Evolutionary conservation across 1,140 invertebrate species (phyloP).

Genomic region (Sipha flava): DNA sequence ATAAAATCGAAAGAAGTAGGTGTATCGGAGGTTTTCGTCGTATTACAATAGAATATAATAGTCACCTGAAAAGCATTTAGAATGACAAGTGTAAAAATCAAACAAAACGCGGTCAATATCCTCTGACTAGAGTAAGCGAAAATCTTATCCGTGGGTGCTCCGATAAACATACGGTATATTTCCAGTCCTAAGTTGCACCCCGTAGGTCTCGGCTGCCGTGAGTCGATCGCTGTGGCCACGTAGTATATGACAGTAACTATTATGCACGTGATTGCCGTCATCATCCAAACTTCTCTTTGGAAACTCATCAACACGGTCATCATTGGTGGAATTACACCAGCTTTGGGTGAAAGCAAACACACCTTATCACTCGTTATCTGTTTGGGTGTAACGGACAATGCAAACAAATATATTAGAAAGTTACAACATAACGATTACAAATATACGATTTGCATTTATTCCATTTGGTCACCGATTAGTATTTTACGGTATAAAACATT

Average conservation of each 20-base stretch:
- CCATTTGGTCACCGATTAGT: no score
- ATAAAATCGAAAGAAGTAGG: no score
- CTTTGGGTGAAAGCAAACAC: slow-evolving; percentile 45
- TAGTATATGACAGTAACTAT: slow-evolving; percentile 38
- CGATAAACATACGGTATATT: slow-evolving; percentile 25
- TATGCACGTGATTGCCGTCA: slow-evolving; percentile 37
- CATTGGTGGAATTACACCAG: slow-evolving; percentile 44
- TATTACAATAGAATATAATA: no score
- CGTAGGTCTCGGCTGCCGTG: neutral
- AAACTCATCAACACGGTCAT: slow-evolving; percentile 44
- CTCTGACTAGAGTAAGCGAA: slow-evolving; percentile 37
- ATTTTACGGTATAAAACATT: no score
- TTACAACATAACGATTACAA: no score
- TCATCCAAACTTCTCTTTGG: slow-evolving; percentile 40
- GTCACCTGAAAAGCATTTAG: slow-evolving; percentile 33
- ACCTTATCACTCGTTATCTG: slow-evolving; percentile 42
- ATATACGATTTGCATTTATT: no score
- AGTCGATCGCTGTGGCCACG: neutral
- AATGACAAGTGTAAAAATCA: slow-evolving; percentile 42
- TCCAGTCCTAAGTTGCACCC: slow-evolving; percentile 1
- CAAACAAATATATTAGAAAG: no score
- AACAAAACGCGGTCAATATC: slow-evolving; percentile 40
- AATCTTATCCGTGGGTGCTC: slow-evolving; percentile 22
- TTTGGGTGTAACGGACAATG: no score
- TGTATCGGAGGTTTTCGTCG: no score